Base-by-base conservation (phyloP, 2,113 vertebrate species). In the Chaenocephalus aceratus region DNA sequence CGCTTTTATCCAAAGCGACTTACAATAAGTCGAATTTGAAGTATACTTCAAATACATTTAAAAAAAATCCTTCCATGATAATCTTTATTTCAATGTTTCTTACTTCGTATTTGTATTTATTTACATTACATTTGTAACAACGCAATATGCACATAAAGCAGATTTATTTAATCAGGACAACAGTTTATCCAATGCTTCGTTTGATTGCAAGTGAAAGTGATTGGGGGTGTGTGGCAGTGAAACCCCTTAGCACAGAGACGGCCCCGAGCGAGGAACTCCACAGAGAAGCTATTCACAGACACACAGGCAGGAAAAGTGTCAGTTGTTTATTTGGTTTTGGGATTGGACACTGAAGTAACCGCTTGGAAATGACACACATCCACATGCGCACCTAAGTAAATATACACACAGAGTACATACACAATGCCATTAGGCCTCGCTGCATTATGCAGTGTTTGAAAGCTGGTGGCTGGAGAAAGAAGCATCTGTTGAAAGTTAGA, bases 321-420 rank as follows among this genome's bases (percentile, higher is more conserved):
- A 57, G 18, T 3, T 72, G 78, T 87, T 91, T 91, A 90, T 91
- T 91, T 91, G 61, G 53, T n/a, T 88, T 88, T 56, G 72, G 86
- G 84, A 75, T 53, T 56, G 77, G 75, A 90, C 86, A 46, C 61
- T 57, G 14, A 74, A 54, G 69, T 66, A 62, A 57, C 84, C 26
- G 70, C 23, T 76, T 21, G 77, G 86, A 85, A 85, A 85, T 83
- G 59, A 89, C 85, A 86, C 76, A 77, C 83, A 54, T 80, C 58
- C 78, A 78, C 70, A 41, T 4, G 44, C 18, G 58, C 88, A 82
- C 64, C 46, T 59, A 63, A 51, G 44, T 67, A 88, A 83, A 90
- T 82, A 90, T 68, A 90, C 84, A 89, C 64, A 79, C 16, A 9
- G 30, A 36, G 52, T 12, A 65, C 71, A 81, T 10, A 62, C 54